phyloP scores from a whole-genome alignment of 2,888 invertebrate genomes.

The Meiosimyza platycephala region DNA sequence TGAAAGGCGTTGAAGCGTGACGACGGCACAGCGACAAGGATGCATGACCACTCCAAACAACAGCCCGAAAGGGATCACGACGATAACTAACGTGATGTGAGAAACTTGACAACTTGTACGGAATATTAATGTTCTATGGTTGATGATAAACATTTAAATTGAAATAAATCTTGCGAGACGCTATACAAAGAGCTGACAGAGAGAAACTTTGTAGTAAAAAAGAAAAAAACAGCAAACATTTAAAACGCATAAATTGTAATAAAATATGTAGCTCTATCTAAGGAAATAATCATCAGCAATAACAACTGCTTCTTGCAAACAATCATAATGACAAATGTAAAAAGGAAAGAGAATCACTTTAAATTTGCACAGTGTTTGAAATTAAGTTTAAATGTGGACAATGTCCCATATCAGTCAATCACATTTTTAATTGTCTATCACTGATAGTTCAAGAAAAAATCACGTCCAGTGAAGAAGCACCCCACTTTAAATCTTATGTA shows the following conservation, averaged over 20 bases:
- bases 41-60: conserved; percentile 24
- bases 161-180: neutral
- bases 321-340: too few species aligned
- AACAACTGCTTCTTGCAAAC: too few species aligned
- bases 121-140: conserved; percentile 6
- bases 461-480: too few species aligned
- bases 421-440: too few species aligned
- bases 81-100: neutral
- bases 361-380: too few species aligned
- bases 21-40: conserved; percentile 34
- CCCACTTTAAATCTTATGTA: too few species aligned
- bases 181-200: neutral
- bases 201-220: neutral
- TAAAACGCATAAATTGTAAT: neutral
- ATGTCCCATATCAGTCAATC: too few species aligned
- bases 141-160: conserved; percentile 4
- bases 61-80: conserved; percentile 43
- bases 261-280: too few species aligned
- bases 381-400: too few species aligned
- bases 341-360: too few species aligned
- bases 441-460: too few species aligned
- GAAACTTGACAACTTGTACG: neutral
- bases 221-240: neutral
- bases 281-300: too few species aligned
- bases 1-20: conserved; percentile 57